These are phyloP conservation scores for Lophura nycthemera DNA, from an alignment of 2,113 vertebrate species.

Conservation along the genomic window DNA sequence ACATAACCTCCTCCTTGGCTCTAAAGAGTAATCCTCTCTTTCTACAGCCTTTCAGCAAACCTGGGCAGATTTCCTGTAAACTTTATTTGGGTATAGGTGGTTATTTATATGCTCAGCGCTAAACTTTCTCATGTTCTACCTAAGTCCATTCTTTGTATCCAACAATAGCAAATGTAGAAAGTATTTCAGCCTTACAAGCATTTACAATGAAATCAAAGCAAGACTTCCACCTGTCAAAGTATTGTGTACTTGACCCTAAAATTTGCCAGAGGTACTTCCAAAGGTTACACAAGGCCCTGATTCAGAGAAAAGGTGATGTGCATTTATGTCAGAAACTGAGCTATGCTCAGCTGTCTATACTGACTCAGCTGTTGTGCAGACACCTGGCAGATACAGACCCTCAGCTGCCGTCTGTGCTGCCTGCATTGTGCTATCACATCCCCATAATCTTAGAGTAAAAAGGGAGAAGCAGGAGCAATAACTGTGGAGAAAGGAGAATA, in stretches of 20 bases:
- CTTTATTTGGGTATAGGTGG: neutral
- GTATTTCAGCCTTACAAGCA: neutral
- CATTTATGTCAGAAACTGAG: constrained; percentile 20
- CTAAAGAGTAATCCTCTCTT: neutral
- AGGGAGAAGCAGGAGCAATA: constrained; percentile 42
- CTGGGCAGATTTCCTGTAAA: neutral
- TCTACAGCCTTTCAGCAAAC: neutral
- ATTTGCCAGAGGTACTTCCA: constrained; percentile 8
- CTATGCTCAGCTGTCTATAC: constrained; percentile 44
- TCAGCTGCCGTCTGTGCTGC: constrained; percentile 60
- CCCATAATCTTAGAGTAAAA: constrained; percentile 40
- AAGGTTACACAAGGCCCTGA: neutral
- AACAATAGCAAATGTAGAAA: neutral
- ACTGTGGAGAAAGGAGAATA: constrained; percentile 30
- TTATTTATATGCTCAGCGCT: neutral
- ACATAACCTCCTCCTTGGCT: neutral
- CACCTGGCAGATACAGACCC: constrained; percentile 62
- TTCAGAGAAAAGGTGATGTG: constrained; percentile 7
- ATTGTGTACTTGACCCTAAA: neutral
- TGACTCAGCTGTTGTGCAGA: constrained; percentile 44
- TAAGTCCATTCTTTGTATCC: neutral
- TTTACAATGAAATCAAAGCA: neutral
- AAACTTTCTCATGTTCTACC: neutral
- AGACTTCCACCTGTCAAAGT: neutral
- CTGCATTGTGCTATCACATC: constrained; percentile 48